Base-by-base conservation (phyloP, 2,113 vertebrate species). In the Tiliqua scincoides region DNA sequence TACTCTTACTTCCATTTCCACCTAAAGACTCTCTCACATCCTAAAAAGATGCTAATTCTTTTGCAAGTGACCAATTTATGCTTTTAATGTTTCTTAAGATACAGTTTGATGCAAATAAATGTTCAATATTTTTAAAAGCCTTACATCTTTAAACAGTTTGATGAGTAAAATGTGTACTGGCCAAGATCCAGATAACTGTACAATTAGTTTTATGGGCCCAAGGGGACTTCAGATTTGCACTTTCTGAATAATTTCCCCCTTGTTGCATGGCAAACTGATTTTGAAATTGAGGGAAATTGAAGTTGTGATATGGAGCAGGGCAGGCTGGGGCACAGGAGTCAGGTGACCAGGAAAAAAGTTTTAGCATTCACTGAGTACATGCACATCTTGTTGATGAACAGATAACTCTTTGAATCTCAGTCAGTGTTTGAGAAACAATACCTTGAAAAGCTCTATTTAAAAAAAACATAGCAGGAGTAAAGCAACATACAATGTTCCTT, bases 91-190 rank as follows among this genome's bases (percentile, higher is more conserved):
- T 90, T 81, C 86, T 90, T 83, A 43, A 37, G 92, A 92, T 86
- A 18, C 92, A 91, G 77, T 84, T 92, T 95, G 43, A 68, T 48
- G 43, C 90, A 93, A 88, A 77, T 80, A 90, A 48, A 37, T 86
- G 65, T 89, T 93, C 91, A 89, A 91, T n/a, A 89, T 67, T 90
- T 93, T 91, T 90, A 93, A 61, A 92, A 90, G 90, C 7, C 80
- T n/a, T 82, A 81, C 87, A 89, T 89, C 92, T 80, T 92, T 85
- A n/a, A 89, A 87, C 89, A 95, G 94, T 70, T 68, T 81, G 90
- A 92, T 94, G 91, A 95, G 83, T 92, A 91, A 93, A 95, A 87
- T 2, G 91, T 88, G 87, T 23, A 32, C 82, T 87, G 79, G 91
- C 85, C 90, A 88, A 89, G 90, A 95, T 25, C 70, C n/a, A 57